phyloP scores from a whole-genome alignment of 2,797 vertebrate species.

The Botia kubotai region DNA sequence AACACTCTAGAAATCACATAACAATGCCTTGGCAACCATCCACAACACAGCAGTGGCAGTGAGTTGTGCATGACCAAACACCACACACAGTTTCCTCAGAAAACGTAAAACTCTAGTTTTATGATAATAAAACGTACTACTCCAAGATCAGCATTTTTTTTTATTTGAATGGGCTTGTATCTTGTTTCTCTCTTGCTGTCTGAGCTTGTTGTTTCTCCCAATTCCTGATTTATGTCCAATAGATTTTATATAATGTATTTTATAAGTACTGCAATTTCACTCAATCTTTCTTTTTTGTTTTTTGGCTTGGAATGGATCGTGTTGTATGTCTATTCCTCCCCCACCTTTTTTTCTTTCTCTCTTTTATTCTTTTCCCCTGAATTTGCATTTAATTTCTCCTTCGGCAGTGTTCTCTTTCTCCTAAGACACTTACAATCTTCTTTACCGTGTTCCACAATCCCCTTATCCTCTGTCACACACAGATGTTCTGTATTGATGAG shows the following conservation, averaged over 20 bases:
- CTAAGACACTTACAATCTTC: constrained; percentile 23
- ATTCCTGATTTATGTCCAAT: not conserved
- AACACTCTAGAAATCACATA: not conserved
- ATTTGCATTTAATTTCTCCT: constrained; percentile 13
- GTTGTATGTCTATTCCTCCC: not conserved
- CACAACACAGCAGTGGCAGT: not conserved
- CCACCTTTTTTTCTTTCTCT: not conserved
- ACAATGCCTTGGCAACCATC: not conserved
- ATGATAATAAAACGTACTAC: not conserved
- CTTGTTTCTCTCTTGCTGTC: not conserved
- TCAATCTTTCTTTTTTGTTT: not conserved
- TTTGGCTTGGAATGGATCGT: not conserved
- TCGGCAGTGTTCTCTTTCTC: not conserved
- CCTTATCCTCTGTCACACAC: constrained; percentile 37
- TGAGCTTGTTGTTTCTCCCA: constrained; percentile 7
- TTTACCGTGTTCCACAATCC: constrained; percentile 10
- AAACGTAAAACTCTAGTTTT: not conserved
- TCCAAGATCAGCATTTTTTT: not conserved
- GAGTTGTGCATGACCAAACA: not conserved
- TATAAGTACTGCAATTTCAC: not conserved
- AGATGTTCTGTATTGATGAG: constrained; percentile 54
- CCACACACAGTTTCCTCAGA: not conserved
- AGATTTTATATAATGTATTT: not conserved
- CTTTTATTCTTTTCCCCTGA: not conserved
- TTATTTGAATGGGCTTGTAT: not conserved